Percentiles rank a stretch among this genome's conserved stretches.
Evolutionary conservation across 1,140 invertebrate genomes (phyloP).

Genomic region (Galleria mellonella): DNA sequence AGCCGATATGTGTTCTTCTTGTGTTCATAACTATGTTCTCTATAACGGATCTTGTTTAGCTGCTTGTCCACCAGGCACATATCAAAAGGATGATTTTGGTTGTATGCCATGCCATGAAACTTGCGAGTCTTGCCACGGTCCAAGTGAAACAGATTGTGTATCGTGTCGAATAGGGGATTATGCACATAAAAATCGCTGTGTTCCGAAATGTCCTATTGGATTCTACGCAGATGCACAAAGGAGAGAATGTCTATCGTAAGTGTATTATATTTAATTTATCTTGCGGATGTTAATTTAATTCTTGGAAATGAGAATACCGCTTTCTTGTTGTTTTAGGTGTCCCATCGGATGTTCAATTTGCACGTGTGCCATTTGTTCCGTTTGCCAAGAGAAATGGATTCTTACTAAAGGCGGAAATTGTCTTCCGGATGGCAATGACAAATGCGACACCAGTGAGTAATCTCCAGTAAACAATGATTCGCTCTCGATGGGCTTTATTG

Average conservation of each 20-base stretch:
- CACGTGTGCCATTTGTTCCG: constrained; percentile 78
- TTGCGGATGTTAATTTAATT: constrained; percentile 2
- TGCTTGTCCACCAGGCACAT: constrained; percentile 85
- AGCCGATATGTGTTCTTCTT: constrained; percentile 86
- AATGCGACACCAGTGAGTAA: constrained; percentile 76
- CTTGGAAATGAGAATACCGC: constrained; percentile 7
- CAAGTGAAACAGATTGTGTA: constrained; percentile 84
- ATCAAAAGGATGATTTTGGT: constrained; percentile 84
- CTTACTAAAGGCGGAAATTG: constrained; percentile 82
- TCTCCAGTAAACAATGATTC: constrained; percentile 27
- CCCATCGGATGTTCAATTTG: constrained; percentile 83
- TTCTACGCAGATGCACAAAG: constrained; percentile 83
- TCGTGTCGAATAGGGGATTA: constrained; percentile 81
- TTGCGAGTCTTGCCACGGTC: constrained; percentile 88
- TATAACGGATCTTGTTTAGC: constrained; percentile 87
- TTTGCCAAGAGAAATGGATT: constrained; percentile 82
- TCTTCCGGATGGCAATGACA: constrained; percentile 78
- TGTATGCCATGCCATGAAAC: constrained; percentile 84
- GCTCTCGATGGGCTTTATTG: constrained; percentile 12
- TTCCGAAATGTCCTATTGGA: constrained; percentile 79
- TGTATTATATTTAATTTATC: constrained; percentile 20
- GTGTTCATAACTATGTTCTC: constrained; percentile 86
- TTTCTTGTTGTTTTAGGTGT: constrained; percentile 72
- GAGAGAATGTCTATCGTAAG: constrained; percentile 79
- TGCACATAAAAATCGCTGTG: constrained; percentile 78